These are phyloP conservation scores for Schizaphis graminum DNA, from an alignment of 2,888 invertebrate species.

Conservation along the genomic window DNA sequence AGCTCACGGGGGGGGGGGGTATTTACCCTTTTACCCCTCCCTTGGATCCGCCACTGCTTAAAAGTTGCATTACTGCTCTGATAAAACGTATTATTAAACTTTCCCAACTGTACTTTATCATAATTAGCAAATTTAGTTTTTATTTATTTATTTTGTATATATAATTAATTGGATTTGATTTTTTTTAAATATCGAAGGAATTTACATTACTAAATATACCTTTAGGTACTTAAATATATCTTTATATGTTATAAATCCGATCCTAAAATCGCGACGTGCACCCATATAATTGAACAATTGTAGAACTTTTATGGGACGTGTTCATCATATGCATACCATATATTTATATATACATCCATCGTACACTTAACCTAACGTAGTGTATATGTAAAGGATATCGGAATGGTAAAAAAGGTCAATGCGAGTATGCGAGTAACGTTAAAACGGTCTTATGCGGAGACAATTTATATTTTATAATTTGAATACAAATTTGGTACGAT, in stretches of 20 bases:
- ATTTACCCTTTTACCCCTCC: too few relatives aligned
- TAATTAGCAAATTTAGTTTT: neutral
- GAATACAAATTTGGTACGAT: too few relatives aligned
- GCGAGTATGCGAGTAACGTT: neutral
- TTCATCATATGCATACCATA: neutral
- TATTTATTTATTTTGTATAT: neutral
- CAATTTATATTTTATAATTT: neutral
- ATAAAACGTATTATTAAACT: neutral
- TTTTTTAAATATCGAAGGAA: neutral
- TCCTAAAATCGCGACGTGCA: neutral
- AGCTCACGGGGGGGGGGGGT: too few relatives aligned
- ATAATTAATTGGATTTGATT: neutral
- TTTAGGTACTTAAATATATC: neutral
- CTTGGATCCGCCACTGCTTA: too few relatives aligned
- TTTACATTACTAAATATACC: neutral
- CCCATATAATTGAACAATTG: neutral
- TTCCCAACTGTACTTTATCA: neutral
- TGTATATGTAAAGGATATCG: neutral
- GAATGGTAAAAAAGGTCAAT: neutral
- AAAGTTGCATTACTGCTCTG: neutral
- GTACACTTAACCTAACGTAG: neutral
- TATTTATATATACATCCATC: neutral
- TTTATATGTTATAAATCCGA: neutral
- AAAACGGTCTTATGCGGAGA: neutral
- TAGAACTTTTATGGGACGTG: neutral